These are phyloP conservation scores for Numenius phaeopus DNA, from an alignment of 2,797 vertebrate genomes.

Conservation along the genomic window DNA sequence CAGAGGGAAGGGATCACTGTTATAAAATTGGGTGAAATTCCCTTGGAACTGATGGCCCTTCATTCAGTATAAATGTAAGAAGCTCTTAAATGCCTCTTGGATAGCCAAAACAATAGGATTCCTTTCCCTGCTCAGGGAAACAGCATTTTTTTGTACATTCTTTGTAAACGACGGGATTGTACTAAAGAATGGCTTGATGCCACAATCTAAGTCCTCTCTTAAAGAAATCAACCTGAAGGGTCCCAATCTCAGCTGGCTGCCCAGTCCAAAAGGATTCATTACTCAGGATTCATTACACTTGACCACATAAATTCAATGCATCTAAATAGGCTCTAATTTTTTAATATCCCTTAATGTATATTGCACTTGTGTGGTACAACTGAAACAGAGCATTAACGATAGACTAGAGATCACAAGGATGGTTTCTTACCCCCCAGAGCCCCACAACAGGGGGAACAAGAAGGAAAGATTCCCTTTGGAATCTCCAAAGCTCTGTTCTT, in stretches of 20 bases:
- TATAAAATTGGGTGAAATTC: background rate
- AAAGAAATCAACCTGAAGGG: background rate
- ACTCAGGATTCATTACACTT: background rate
- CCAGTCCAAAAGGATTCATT: background rate
- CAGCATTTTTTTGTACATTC: background rate
- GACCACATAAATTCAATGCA: background rate
- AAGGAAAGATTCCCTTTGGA: background rate
- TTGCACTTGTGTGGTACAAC: background rate
- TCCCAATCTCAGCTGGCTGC: background rate
- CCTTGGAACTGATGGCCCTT: background rate
- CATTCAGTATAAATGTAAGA: background rate
- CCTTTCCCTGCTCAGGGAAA: background rate
- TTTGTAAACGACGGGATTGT: background rate
- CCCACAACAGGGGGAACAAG: background rate
- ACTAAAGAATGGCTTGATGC: background rate
- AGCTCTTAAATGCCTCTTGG: background rate
- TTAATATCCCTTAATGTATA: background rate
- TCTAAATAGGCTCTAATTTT: background rate
- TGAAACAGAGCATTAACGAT: background rate
- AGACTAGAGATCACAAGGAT: background rate
- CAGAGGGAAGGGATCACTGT: background rate
- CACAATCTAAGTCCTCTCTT: background rate
- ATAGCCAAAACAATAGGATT: background rate
- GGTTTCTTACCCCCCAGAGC: background rate
- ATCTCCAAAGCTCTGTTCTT: background rate